phyloP scores from a whole-genome alignment of 2,888 invertebrate genomes.

The Drosophila paramelanica region DNA sequence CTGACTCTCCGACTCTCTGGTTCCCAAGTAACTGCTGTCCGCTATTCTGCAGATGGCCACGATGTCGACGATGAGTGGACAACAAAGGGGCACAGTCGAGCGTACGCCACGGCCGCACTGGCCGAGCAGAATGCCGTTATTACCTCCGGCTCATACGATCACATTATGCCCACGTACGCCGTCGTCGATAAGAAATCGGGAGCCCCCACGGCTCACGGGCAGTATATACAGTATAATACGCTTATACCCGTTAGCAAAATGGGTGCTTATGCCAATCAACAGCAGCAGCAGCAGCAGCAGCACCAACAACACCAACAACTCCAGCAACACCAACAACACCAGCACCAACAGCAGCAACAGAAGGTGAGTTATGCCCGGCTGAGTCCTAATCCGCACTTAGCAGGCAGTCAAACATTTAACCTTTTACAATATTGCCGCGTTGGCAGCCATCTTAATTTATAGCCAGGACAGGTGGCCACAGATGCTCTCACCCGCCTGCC shows the following conservation, averaged over 20 bases:
- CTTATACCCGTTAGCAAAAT: constrained; percentile 85
- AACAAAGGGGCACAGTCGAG: constrained; percentile 83
- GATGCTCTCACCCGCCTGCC: constrained; percentile 13
- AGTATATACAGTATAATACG: constrained; percentile 84
- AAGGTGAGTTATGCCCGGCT: constrained; percentile 74
- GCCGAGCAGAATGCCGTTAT: constrained; percentile 85
- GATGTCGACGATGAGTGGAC: constrained; percentile 85
- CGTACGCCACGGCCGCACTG: constrained; percentile 84
- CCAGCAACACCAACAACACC: constrained; percentile 67
- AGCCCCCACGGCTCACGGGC: constrained; percentile 77
- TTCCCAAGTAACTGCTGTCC: constrained; percentile 11
- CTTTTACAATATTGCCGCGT: constrained; percentile 72
- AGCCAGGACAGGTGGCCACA: constrained; percentile 48
- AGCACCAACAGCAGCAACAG: constrained; percentile 69
- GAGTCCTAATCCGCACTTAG: constrained; percentile 74
- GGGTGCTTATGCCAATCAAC: constrained; percentile 82
- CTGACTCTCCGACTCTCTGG: constrained; percentile 2
- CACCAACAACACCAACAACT: constrained; percentile 71
- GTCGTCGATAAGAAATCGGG: constrained; percentile 83
- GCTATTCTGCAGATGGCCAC: constrained; percentile 77
- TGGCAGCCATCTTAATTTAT: constrained; percentile 64
- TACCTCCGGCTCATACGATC: constrained; percentile 83
- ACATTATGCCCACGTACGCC: constrained; percentile 84
- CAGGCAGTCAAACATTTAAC: constrained; percentile 72
- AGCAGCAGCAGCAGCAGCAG: constrained; percentile 75